Evolutionary conservation across 2,888 invertebrate genomes (phyloP).

Genomic region (Bombylius discolor): DNA sequence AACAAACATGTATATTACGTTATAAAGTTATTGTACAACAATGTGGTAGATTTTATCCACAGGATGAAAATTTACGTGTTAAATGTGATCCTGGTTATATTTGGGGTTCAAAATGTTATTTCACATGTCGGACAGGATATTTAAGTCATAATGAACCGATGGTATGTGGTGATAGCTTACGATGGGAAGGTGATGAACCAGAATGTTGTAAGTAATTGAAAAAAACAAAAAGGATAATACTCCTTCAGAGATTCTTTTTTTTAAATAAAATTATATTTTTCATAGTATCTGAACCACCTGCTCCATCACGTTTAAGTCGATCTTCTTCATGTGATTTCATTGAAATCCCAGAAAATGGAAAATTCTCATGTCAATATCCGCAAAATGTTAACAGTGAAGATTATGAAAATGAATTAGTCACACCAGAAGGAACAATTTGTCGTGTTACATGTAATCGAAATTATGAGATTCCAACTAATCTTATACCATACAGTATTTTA

Average conservation of each 20-base stretch:
- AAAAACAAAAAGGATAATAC: not conserved
- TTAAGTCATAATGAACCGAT: slow-evolving; percentile 14
- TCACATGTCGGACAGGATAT: slow-evolving; percentile 13
- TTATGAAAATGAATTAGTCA: slow-evolving; percentile 9
- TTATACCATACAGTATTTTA: slow-evolving; percentile 9
- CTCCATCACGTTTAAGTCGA: not conserved
- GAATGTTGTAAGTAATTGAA: slow-evolving; percentile 8
- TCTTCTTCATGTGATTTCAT: slow-evolving; percentile 12
- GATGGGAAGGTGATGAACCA: slow-evolving; percentile 17
- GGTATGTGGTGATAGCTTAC: slow-evolving; percentile 14
- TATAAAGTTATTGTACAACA: slow-evolving; percentile 17
- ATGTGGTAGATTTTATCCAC: slow-evolving; percentile 13
- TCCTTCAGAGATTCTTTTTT: not conserved
- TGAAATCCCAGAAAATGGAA: slow-evolving; percentile 13
- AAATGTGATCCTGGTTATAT: slow-evolving; percentile 15
- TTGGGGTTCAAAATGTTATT: slow-evolving; percentile 18
- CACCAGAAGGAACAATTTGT: slow-evolving; percentile 15
- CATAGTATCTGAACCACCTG: not conserved
- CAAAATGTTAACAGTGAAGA: slow-evolving; percentile 9
- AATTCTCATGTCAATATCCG: slow-evolving; percentile 15
- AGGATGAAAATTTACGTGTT: slow-evolving; percentile 10
- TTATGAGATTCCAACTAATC: slow-evolving; percentile 13
- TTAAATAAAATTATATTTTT: not conserved
- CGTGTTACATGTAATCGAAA: slow-evolving; percentile 13
- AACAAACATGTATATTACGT: slow-evolving; percentile 15